phyloP scores from a whole-genome alignment of 2,888 invertebrate genomes.

The Plebejus melissa region DNA sequence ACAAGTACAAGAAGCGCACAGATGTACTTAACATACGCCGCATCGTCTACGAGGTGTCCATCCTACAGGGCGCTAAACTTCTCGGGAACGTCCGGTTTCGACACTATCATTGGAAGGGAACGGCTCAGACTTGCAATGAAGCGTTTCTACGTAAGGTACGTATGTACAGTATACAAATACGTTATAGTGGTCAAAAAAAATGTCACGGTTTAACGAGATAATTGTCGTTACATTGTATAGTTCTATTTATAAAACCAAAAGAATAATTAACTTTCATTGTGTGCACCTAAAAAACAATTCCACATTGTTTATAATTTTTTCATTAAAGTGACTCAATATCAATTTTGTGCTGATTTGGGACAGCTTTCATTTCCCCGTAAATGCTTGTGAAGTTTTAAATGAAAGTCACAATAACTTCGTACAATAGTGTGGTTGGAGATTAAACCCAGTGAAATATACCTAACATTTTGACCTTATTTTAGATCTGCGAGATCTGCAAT shows the following conservation, averaged over 20 bases:
- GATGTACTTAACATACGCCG: conserved; percentile 84
- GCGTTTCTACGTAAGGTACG: conserved; percentile 92
- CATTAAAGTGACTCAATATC: conserved; percentile 27
- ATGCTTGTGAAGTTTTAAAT: conserved; percentile 38
- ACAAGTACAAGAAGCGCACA: conserved; percentile 81
- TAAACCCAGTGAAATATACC: conserved; percentile 51
- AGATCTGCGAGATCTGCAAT: conserved; percentile 70
- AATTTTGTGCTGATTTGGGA: conserved; percentile 27
- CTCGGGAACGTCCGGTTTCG: conserved; percentile 85
- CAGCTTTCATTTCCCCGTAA: conserved; percentile 27
- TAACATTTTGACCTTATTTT: conserved; percentile 73
- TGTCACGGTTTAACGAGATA: background rate
- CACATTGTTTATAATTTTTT: conserved; percentile 20
- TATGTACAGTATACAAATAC: background rate
- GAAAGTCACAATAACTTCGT: conserved; percentile 43
- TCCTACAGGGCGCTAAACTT: conserved; percentile 81
- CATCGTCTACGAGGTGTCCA: conserved; percentile 84
- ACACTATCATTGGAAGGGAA: conserved; percentile 91
- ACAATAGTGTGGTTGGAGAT: conserved; percentile 46
- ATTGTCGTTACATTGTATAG: background rate
- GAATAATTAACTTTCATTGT: background rate
- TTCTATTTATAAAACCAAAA: background rate
- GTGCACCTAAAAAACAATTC: background rate
- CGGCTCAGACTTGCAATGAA: conserved; percentile 93
- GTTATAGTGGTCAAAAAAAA: no score